A percentile compares a stretch with the other conserved stretches of the same genome.
Evolutionary conservation across 2,888 invertebrate genomes (phyloP).

Genomic region (Odontothrips loti): DNA sequence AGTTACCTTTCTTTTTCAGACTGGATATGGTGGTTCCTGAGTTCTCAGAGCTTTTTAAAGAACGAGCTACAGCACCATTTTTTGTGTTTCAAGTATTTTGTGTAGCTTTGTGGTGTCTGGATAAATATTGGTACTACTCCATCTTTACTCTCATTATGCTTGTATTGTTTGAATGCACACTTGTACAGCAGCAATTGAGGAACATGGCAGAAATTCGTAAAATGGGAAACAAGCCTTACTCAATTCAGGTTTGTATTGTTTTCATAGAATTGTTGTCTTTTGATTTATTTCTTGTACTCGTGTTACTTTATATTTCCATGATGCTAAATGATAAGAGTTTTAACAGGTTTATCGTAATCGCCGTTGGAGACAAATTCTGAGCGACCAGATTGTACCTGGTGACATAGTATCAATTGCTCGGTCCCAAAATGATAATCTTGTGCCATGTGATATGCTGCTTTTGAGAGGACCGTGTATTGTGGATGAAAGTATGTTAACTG

Average conservation of each 20-base stretch:
- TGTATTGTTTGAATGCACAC: slow-evolving; percentile 92
- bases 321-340: slow-evolving; percentile 22
- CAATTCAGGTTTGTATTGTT: slow-evolving; percentile 57
- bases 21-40: slow-evolving; percentile 86
- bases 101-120: slow-evolving; percentile 96
- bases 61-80: slow-evolving; percentile 97
- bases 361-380: slow-evolving; percentile 80
- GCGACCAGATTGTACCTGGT: slow-evolving; percentile 88
- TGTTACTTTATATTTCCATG: not conserved
- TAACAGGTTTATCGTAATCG: slow-evolving; percentile 77
- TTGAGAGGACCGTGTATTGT: slow-evolving; percentile 95
- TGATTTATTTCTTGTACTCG: not conserved
- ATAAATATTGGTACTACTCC: slow-evolving; percentile 98
- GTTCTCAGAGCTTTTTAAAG: slow-evolving; percentile 93
- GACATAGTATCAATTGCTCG: slow-evolving; percentile 93
- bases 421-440: slow-evolving; percentile 81
- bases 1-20: slow-evolving; percentile 45
- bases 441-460: slow-evolving; percentile 94
- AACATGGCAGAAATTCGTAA: slow-evolving; percentile 99
- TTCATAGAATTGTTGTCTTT: not conserved
- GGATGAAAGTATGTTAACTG: slow-evolving; percentile 98
- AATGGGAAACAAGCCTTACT: slow-evolving; percentile 98
- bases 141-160: slow-evolving; percentile 95
- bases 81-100: slow-evolving; percentile 99
- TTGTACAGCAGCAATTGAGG: slow-evolving; percentile 94